Conservation (phyloP, 2,113 vertebrate species). For the Aegypius monachus region DNA sequence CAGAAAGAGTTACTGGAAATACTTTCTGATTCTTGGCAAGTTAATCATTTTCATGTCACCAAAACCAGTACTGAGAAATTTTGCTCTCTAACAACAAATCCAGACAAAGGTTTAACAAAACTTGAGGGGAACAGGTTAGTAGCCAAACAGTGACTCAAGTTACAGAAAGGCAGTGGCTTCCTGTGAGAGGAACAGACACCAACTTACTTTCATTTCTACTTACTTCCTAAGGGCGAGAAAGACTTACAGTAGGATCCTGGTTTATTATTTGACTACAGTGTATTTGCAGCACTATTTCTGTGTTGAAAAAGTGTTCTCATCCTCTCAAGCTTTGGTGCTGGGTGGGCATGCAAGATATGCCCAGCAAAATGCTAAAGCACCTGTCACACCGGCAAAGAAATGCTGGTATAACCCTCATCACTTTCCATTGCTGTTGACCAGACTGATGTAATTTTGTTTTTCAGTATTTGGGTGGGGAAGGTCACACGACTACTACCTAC, state of each 20-base stretch:
- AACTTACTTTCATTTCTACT: background rate
- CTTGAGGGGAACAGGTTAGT: background rate
- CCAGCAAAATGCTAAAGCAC: background rate
- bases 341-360: background rate
- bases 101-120: background rate
- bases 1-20: background rate
- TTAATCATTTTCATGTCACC: background rate
- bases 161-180: background rate
- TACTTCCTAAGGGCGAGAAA: background rate
- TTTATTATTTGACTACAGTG: background rate
- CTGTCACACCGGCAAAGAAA: background rate
- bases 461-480: background rate
- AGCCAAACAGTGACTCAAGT: background rate
- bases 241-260: no score
- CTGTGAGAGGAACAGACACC: background rate
- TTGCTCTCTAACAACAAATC: background rate
- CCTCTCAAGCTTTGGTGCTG: background rate
- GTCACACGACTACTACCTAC: fast-evolving
- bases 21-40: background rate
- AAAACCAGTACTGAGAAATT: background rate
- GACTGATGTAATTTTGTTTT: fast-evolving
- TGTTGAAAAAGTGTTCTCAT: fast-evolving
- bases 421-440: background rate
- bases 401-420: fast-evolving
- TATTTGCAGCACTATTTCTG: background rate